Conservation (phyloP, 2,888 invertebrate genomes). For the Nomada fucata region DNA sequence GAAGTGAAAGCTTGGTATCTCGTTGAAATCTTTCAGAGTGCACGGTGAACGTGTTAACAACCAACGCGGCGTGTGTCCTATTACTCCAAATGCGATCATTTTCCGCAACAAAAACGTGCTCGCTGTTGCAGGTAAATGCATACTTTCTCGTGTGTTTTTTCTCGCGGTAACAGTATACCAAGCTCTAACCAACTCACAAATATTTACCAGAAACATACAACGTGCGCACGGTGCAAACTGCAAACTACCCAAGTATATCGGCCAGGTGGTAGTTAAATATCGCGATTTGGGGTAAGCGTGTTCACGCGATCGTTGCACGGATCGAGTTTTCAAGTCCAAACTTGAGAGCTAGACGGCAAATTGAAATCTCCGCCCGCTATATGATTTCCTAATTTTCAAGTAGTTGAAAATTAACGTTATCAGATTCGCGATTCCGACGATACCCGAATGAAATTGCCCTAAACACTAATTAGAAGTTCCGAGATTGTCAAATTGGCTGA, state of each 20-base stretch:
- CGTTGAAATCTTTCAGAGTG: not conserved
- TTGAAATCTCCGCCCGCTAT: constrained; percentile 69
- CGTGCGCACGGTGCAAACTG: constrained; percentile 45
- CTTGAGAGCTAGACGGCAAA: constrained; percentile 66
- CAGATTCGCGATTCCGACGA: not conserved
- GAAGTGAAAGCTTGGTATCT: not conserved
- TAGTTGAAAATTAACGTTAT: constrained; percentile 33
- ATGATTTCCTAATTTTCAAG: constrained; percentile 54
- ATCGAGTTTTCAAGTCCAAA: constrained; percentile 55
- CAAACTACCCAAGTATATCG: constrained; percentile 52
- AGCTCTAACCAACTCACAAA: constrained; percentile 40
- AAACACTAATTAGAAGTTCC: not conserved
- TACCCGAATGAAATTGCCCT: not conserved
- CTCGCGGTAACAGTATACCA: constrained; percentile 27
- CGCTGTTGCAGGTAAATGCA: constrained; percentile 14
- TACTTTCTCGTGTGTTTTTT: constrained; percentile 35
- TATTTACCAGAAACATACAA: constrained; percentile 46
- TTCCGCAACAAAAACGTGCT: constrained; percentile 24
- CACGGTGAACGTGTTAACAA: not conserved
- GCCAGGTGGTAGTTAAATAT: constrained; percentile 68
- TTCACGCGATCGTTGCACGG: constrained; percentile 67
- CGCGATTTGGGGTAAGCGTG: constrained; percentile 65
- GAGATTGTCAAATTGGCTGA: not conserved
- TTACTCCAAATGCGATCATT: constrained; percentile 12
- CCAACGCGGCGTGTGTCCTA: not conserved